Evolutionary conservation across 2,113 vertebrate genomes (phyloP), one percentile per base, ranked within the genome.

Genomic region (Cyphomyrus plagiostoma): DNA sequence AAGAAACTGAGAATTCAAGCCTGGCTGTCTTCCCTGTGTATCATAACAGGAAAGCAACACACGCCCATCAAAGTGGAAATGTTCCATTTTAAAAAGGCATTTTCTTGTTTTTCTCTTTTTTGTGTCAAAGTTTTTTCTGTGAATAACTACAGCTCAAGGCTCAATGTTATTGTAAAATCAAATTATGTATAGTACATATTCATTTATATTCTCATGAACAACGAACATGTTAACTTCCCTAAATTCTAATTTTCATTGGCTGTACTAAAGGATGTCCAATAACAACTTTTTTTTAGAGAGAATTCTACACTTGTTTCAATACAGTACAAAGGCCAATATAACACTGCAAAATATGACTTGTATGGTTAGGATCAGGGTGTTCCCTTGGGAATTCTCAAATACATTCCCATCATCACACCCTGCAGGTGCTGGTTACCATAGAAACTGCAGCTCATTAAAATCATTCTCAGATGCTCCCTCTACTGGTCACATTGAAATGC

Each of bases 341-440:
- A 7, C 74, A 15, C 45, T 88, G 48, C 45, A 66, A 66, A 46
- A 66, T 46, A 30, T 39, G 35, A 45, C 87, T 62, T 58, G 53
- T 42, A 45, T 53, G 53, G 53, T 66, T 88, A 50, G 42, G 87
- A 66, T 42, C 19, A 39, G 56, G 87, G 17, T 49, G 45, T 74
- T n/a, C 46, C 62, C 62, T 77, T 21, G 46, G 62, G 62, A 48
- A 70, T 48, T 58, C 87, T 62, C 39, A 42, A 88, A 77, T 50
- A 30, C 62, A 74, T 88, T 49, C 58, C 62, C 62, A 77, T 70
- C 88, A 48, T 42, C 88, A 74, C n/a, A 70, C 42, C 58, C 58
- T 30, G 56, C 87, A 88, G 56, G 87, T 70, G 42, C 87, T 49
- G 62, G 88, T 77, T 88, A 26, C 88, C 88, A 88, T 88, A 58